Conservation (phyloP, 2,113 vertebrate species). For the Rana temporaria region DNA sequence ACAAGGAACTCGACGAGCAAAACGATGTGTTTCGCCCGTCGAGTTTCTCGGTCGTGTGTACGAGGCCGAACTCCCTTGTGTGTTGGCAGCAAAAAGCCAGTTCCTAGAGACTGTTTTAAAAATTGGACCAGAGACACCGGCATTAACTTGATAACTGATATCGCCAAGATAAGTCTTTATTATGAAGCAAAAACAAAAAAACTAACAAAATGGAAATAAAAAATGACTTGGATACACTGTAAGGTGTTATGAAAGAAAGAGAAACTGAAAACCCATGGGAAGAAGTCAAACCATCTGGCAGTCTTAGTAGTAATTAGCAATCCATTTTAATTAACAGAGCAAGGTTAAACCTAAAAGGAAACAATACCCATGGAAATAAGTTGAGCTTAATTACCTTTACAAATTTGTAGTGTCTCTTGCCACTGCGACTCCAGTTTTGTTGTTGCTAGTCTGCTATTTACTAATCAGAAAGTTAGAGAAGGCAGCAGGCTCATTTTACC, state of each 20-base stretch:
- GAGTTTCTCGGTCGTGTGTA: too few relatives aligned
- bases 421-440: background rate
- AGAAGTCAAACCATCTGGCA: conserved; percentile 34
- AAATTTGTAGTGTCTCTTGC: conserved; percentile 23
- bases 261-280: conserved; percentile 33
- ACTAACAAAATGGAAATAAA: too few relatives aligned
- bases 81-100: too few relatives aligned
- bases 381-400: conserved; percentile 42
- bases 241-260: conserved; percentile 27
- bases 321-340: conserved; percentile 42
- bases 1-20: too few relatives aligned
- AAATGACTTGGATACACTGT: background rate
- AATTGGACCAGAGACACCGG: too few relatives aligned
- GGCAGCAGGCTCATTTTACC: background rate
- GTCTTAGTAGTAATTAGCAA: conserved; percentile 44
- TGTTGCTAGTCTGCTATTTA: background rate
- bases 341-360: conserved; percentile 45
- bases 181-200: too few relatives aligned
- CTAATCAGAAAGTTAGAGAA: background rate
- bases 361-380: conserved; percentile 41
- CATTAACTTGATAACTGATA: too few relatives aligned
- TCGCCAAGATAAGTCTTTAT: too few relatives aligned
- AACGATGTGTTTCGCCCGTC: too few relatives aligned
- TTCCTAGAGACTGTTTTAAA: too few relatives aligned
- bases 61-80: too few relatives aligned